Base-by-base conservation (phyloP, 2,113 vertebrate genomes). In the Aphyosemion australe region DNA sequence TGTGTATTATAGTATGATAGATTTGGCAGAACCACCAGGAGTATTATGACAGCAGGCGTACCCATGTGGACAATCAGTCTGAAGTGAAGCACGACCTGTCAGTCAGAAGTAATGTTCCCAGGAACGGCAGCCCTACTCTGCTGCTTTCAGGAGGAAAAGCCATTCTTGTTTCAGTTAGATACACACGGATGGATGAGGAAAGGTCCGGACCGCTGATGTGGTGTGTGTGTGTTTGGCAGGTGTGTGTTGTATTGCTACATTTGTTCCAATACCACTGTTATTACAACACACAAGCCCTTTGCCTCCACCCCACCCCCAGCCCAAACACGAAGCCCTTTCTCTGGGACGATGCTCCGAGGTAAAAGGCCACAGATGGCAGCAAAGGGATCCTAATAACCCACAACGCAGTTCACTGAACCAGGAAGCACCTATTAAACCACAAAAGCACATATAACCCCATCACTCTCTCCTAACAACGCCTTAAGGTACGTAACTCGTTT, bases 391-490 rank as follows among this genome's bases (percentile, higher is more conserved):
- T 90, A 90, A 90, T 86, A 84, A 88, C 87, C 79, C 84, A 84
- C 77, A 81, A 63, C 77, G 80, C 82, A 73, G 86, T 80, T 82
- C 84, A 87, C 65, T 88, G 87, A 89, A 83, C 82, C 84, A 87
- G 82, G 84, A 79, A 87, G 75, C 61, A 45, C 72, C 84, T 72
- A 90, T 90, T 90, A 91, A 83, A 82, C 62, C 62, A 74, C 60
- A 52, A 67, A 31, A 54, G 69, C 57, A 65, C 67, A 74, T 26
- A 62, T 69, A 74, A 80, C 50, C 70, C 7, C 69, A 69, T 87
- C 78, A 82, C 63, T 77, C 75, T 79, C 85, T 82, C 72, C 58
- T 55, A 18, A 26, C 10, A n/a, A 55, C 68, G 68, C 61, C 13
- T 50, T 6, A 1, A 60, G 71, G 68, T 76, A 53, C 55, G 50